Evolutionary conservation across 2,888 invertebrate genomes (phyloP), one percentile per base, ranked within the genome.

Genomic region (Leptinotarsa rubiginosa): DNA sequence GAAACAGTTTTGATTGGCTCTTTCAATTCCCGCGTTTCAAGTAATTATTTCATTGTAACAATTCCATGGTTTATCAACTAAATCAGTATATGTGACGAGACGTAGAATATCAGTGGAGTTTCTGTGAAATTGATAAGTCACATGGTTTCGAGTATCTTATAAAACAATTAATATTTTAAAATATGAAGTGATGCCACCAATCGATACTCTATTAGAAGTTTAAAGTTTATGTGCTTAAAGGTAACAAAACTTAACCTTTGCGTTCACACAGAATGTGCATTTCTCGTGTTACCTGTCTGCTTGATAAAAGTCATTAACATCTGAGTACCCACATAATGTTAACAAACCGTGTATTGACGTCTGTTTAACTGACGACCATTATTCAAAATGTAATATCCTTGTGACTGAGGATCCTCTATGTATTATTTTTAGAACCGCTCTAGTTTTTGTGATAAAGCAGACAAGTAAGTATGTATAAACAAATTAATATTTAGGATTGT

Each of bases 361-460:
- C 56, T 56, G 20, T 13, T 18, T 18, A 52, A 22, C 56, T 20
- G 20, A 13, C 3, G 56, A 56, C 13, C 13, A 22, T n/a, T n/a
- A 56, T 56, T 56, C 20, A 56, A 56, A 56, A 56, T 56, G 22
- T 20, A 56, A 10, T 56, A 22, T 56, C 20, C 56, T 22, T 56
- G 15, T 56, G 22, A 56, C 56, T 56, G 56, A 56, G 56, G 25
- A 56, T 56, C 20, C 56, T 56, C 25, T 20, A 4, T 20, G 10
- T 56, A 56, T 52, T 52, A 52, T 56, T 56, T 56, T 56, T 56
- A 56, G 56, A 56, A 22, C 56, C 56, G 13, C 20, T 56, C 56
- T 13, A 15, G 22, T 20, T 16, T 22, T 56, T 22, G 22, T 56
- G 56, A 56, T 56, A 56, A 56, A 56, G 56, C 56, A 56, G 56